A percentile compares a stretch with the other conserved stretches of the same genome.
phyloP scores from a whole-genome alignment of 1,140 invertebrate species.

The Sinonovacula constricta region DNA sequence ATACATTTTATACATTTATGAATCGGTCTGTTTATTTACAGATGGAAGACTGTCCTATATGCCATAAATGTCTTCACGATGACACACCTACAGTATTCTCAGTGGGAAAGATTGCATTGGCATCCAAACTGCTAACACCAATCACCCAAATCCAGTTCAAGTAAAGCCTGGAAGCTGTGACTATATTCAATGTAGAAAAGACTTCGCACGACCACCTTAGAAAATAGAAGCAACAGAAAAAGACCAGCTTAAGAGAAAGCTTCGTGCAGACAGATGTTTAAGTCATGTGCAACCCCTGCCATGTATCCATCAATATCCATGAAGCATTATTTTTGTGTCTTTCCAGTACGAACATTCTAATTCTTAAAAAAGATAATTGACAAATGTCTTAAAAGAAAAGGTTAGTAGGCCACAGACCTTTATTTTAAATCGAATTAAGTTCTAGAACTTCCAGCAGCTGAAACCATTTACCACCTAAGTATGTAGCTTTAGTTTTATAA shows the following conservation, averaged over 20 bases:
- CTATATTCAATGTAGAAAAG: background rate
- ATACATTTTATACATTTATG: too few relatives aligned
- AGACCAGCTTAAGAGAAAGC: background rate
- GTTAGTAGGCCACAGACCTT: constrained; percentile 36
- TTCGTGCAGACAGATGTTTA: constrained; percentile 10
- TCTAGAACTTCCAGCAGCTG: constrained; percentile 47
- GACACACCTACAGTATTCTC: background rate
- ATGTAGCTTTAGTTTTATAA: constrained; percentile 52
- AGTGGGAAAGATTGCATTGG: background rate
- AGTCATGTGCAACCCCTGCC: constrained; percentile 21
- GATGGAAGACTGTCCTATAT: background rate
- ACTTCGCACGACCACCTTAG: background rate
- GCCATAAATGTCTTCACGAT: background rate
- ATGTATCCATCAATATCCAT: constrained; percentile 9
- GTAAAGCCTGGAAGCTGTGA: background rate
- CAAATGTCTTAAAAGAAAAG: constrained; percentile 22
- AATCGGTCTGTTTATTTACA: too few relatives aligned
- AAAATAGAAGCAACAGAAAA: background rate
- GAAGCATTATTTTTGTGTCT: constrained; percentile 15
- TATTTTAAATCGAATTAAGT: constrained; percentile 8
- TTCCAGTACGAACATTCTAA: constrained; percentile 37
- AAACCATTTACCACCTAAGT: constrained; percentile 51
- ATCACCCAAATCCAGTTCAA: background rate
- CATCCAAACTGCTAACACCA: background rate
- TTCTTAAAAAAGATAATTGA: constrained; percentile 37